phyloP scores from a whole-genome alignment of 2,113 vertebrate species.

The Todiramphus saurophagus region DNA sequence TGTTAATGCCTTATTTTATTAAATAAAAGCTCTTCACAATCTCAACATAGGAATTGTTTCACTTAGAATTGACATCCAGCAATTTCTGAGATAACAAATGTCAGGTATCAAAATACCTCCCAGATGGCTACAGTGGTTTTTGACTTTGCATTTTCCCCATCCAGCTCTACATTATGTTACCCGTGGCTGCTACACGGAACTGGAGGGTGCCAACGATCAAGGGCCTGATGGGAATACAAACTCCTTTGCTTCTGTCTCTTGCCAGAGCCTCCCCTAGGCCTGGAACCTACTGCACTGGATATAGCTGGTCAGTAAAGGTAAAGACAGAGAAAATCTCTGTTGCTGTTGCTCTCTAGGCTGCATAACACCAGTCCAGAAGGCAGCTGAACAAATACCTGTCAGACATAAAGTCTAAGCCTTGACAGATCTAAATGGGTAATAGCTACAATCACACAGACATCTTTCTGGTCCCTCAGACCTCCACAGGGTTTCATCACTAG shows the following conservation, averaged over 20 bases:
- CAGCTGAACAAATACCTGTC: background rate
- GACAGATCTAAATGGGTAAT: background rate
- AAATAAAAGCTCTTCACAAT: background rate
- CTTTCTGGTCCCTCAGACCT: background rate
- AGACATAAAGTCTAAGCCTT: background rate
- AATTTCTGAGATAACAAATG: background rate
- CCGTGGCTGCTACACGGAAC: background rate
- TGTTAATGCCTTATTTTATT: background rate
- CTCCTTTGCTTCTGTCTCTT: background rate
- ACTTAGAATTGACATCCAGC: background rate
- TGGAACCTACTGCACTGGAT: background rate
- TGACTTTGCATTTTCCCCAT: background rate
- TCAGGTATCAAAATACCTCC: background rate
- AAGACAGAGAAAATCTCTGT: background rate
- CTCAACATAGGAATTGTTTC: background rate
- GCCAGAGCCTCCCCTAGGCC: background rate
- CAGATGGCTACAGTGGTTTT: background rate
- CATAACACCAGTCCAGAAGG: background rate
- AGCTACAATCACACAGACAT: background rate
- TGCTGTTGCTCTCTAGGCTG: background rate
- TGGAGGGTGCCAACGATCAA: background rate
- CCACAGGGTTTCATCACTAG: background rate
- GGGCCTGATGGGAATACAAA: background rate
- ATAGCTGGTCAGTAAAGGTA: background rate
- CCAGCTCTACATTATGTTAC: background rate